Conservation (phyloP, 1,140 invertebrate species). For the Drosophila triauraria region DNA sequence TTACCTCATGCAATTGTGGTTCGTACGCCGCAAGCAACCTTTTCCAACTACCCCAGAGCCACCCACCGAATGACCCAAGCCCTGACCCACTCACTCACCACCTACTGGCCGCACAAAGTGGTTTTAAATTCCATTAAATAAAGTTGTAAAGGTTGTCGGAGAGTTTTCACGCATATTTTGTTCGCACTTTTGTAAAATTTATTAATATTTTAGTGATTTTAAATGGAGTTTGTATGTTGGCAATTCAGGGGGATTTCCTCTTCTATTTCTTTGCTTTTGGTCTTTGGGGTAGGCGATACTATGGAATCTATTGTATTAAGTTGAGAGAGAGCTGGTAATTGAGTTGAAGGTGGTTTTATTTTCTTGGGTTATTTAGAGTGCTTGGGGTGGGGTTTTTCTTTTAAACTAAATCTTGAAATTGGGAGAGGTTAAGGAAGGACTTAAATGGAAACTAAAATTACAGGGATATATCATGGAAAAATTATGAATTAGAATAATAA, state of each 20-base stretch:
- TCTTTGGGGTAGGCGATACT: slow-evolving; percentile 20
- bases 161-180: slow-evolving; percentile 84
- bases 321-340: slow-evolving; percentile 60
- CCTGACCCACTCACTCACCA: slow-evolving; percentile 37
- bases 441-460: background rate
- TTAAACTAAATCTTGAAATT: background rate
- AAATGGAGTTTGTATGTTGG: slow-evolving; percentile 79
- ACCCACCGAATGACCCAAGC: slow-evolving; percentile 25
- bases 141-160: slow-evolving; percentile 76
- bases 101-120: slow-evolving; percentile 68
- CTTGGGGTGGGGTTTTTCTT: background rate
- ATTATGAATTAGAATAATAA: background rate
- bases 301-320: slow-evolving; percentile 52
- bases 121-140: slow-evolving; percentile 85
- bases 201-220: slow-evolving; percentile 84
- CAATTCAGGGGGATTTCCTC: slow-evolving; percentile 24
- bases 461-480: too few species aligned
- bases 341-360: slow-evolving; percentile 37
- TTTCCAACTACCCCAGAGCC: slow-evolving; percentile 33
- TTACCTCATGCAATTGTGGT: slow-evolving; percentile 80
- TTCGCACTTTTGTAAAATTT: slow-evolving; percentile 83
- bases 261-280: slow-evolving; percentile 13
- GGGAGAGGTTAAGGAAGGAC: too few species aligned
- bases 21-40: slow-evolving; percentile 67
- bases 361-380: slow-evolving; percentile 10